phyloP scores from a whole-genome alignment of 2,888 invertebrate genomes.

The Perdita meconis region DNA sequence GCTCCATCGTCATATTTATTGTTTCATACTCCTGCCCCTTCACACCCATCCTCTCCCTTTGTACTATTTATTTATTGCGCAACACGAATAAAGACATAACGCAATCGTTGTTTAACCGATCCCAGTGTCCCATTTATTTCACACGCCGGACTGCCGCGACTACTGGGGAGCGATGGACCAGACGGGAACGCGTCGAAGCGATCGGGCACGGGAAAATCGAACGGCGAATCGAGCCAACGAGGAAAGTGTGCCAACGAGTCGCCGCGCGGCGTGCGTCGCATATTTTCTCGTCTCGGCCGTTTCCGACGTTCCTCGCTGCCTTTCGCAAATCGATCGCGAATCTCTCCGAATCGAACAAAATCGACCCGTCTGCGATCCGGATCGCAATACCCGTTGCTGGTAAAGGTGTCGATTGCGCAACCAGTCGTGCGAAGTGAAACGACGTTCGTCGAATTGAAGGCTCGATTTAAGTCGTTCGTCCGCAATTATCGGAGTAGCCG shows the following conservation, averaged over 20 bases:
- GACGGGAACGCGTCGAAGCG: neutral
- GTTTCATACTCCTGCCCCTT: constrained; percentile 3
- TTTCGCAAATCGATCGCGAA: constrained; percentile 11
- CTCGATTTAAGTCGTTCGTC: neutral
- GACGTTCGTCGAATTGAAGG: constrained; percentile 4
- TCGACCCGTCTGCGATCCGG: constrained; percentile 11
- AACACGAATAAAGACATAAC: constrained; percentile 36
- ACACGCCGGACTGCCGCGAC: neutral
- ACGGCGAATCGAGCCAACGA: constrained; percentile 72
- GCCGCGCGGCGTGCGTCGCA: constrained; percentile 62
- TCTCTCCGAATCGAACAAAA: constrained; percentile 33
- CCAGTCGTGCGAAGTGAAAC: constrained; percentile 46
- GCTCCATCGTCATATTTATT: constrained; percentile 46
- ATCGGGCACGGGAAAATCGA: constrained; percentile 42
- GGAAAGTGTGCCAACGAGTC: constrained; percentile 81
- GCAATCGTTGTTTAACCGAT: constrained; percentile 28
- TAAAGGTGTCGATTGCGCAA: constrained; percentile 33
- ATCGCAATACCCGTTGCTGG: constrained; percentile 21
- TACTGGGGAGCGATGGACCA: constrained; percentile 30
- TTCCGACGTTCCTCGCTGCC: neutral
- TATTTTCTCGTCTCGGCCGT: constrained; percentile 36
- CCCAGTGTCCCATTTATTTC: constrained; percentile 3
- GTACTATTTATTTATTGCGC: constrained; percentile 53
- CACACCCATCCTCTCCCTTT: constrained; percentile 31
- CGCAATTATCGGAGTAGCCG: neutral